Evolutionary conservation across 2,113 vertebrate genomes (phyloP).

Genomic region (Engystomops pustulosus): DNA sequence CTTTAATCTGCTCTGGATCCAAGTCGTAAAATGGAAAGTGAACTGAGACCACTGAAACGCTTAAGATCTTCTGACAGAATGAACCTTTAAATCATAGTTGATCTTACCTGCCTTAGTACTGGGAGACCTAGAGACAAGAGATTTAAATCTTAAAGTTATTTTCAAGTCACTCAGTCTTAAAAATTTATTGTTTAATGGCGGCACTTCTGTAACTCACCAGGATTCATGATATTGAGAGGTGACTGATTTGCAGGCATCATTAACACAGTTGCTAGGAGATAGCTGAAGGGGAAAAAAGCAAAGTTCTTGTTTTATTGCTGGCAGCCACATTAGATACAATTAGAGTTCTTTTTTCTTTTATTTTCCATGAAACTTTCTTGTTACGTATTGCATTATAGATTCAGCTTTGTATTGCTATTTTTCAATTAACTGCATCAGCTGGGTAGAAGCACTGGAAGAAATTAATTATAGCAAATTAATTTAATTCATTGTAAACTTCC

Average conservation of each 20-base stretch:
- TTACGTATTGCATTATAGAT: background rate
- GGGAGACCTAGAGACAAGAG: slow-evolving; percentile 25
- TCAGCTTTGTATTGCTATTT: background rate
- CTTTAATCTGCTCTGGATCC: slow-evolving; percentile 48
- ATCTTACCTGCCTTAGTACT: slow-evolving; percentile 44
- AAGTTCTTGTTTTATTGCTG: slow-evolving; percentile 20
- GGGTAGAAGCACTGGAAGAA: background rate
- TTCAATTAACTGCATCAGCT: background rate
- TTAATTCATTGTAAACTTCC: background rate
- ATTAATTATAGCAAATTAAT: background rate
- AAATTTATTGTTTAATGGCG: slow-evolving; percentile 53
- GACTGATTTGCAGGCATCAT: slow-evolving; percentile 41
- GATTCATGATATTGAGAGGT: slow-evolving; percentile 50
- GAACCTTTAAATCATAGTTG: slow-evolving; percentile 54
- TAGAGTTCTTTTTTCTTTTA: background rate
- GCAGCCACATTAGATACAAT: slow-evolving; percentile 39
- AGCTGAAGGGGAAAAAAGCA: slow-evolving; percentile 4
- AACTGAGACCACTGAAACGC: slow-evolving; percentile 38
- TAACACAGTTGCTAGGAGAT: slow-evolving; percentile 46
- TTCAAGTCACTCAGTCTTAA: slow-evolving; percentile 21
- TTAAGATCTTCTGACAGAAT: slow-evolving; percentile 43
- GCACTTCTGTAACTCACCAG: slow-evolving; percentile 15
- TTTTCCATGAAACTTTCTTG: background rate
- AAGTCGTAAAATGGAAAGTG: slow-evolving; percentile 38
- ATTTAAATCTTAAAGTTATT: slow-evolving; percentile 57